phyloP scores from a whole-genome alignment of 2,888 invertebrate genomes.

The Megalurothrips usitatus region DNA sequence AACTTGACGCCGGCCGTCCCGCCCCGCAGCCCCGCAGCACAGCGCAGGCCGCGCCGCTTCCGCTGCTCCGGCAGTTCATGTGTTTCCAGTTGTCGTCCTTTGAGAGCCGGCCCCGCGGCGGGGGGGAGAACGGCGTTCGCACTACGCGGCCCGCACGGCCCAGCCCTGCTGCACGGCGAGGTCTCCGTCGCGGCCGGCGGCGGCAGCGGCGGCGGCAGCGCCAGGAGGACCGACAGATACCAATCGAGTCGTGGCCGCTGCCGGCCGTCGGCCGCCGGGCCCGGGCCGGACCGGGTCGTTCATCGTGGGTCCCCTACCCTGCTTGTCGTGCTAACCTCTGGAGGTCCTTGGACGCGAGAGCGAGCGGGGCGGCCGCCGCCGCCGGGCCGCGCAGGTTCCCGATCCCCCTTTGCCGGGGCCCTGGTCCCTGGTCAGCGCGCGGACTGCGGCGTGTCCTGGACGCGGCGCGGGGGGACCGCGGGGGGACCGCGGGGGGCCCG shows the following conservation, averaged over 20 bases:
- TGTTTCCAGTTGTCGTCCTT: no score
- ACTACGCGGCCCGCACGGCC: no score
- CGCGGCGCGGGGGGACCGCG: no score
- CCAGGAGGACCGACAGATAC: neutral
- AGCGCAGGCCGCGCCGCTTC: no score
- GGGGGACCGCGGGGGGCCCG: no score
- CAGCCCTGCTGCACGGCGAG: neutral
- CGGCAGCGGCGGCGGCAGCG: no score
- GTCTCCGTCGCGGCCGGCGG: neutral
- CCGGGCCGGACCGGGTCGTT: neutral
- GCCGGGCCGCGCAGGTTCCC: conserved; percentile 3
- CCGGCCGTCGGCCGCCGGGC: neutral
- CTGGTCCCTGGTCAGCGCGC: no score
- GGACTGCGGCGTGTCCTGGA: no score
- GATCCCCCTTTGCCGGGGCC: no score
- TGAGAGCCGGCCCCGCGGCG: no score
- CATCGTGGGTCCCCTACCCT: neutral
- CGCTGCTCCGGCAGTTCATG: no score
- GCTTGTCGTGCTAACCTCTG: conserved; percentile 24
- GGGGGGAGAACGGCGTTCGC: no score
- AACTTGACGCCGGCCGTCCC: conserved; percentile 2
- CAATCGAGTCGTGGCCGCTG: neutral
- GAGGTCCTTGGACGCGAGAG: conserved; percentile 32
- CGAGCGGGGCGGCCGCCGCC: neutral
- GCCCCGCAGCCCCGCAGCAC: neutral